A percentile compares a stretch with the other conserved stretches of the same genome.
These are phyloP conservation scores for Pseudomugil tenellus DNA, from an alignment of 2,797 vertebrate genomes.

Conservation along the genomic window DNA sequence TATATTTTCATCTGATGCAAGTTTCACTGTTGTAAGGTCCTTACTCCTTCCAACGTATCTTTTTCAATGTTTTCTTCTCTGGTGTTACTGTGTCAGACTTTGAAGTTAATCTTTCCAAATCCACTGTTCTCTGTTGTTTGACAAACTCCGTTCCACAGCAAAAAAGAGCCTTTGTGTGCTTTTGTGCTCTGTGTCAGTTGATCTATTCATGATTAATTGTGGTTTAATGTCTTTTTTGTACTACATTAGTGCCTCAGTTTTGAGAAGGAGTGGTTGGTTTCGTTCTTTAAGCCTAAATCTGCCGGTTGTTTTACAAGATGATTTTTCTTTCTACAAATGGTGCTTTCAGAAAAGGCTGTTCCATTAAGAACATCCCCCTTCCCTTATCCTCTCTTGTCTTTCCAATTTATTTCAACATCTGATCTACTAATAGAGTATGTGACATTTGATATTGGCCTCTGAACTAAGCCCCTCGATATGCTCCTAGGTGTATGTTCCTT, in stretches of 20 bases:
- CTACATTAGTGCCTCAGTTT: constrained; percentile 59
- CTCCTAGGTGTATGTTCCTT: not conserved
- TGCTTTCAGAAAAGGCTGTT: constrained; percentile 33
- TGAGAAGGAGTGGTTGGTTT: constrained; percentile 50
- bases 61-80: constrained; percentile 41
- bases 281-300: constrained; percentile 27
- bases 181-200: constrained; percentile 60
- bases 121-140: constrained; percentile 52
- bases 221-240: constrained; percentile 73
- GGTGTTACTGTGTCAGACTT: constrained; percentile 40
- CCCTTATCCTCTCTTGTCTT: constrained; percentile 3
- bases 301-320: constrained; percentile 41
- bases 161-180: constrained; percentile 51
- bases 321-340: constrained; percentile 54
- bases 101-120: constrained; percentile 61
- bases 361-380: constrained; percentile 23
- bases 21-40: constrained; percentile 28
- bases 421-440: constrained; percentile 39
- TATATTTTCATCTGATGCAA: constrained; percentile 30
- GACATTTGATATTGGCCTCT: constrained; percentile 8
- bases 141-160: constrained; percentile 59
- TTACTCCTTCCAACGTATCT: constrained; percentile 22
- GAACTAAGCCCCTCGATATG: constrained; percentile 6
- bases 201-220: constrained; percentile 67
- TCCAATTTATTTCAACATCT: constrained; percentile 35